Percentiles rank a stretch among this genome's conserved stretches.
Evolutionary conservation across 2,113 vertebrate species (phyloP).

Genomic region (Nibea albiflora): DNA sequence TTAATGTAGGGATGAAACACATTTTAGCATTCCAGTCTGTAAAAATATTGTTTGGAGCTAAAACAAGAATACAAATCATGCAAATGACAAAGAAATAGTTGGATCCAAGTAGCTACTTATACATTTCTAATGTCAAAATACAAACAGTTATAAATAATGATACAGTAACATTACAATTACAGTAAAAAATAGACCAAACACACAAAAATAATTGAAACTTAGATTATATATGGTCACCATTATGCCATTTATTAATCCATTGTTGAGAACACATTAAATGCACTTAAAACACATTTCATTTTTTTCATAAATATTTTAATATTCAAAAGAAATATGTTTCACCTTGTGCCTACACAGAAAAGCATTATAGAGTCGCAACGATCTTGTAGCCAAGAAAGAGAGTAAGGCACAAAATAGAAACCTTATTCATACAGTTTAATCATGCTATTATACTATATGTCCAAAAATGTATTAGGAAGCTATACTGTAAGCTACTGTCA

Average conservation of each 20-base stretch:
- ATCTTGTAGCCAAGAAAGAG: conserved; percentile 85
- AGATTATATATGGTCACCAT: conserved; percentile 82
- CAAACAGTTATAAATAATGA: not conserved
- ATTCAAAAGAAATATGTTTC: conserved; percentile 84
- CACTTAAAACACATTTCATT: conserved; percentile 85
- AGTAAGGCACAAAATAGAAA: conserved; percentile 91
- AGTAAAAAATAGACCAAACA: conserved; percentile 11
- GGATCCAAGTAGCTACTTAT: not conserved
- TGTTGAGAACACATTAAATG: conserved; percentile 85
- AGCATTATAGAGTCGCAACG: conserved; percentile 75
- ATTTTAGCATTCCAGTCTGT: not conserved
- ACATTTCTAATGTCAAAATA: not conserved
- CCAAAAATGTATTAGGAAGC: conserved; percentile 83
- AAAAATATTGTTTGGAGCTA: not conserved
- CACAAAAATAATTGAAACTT: conserved; percentile 54
- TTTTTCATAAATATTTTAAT: conserved; percentile 86
- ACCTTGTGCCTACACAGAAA: conserved; percentile 81
- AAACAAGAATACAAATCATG: not conserved
- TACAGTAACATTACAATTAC: not conserved
- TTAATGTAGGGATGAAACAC: not conserved
- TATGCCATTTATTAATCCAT: conserved; percentile 87
- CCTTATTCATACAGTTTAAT: conserved; percentile 81
- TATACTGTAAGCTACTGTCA: conserved; percentile 80
- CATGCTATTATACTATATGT: conserved; percentile 87
- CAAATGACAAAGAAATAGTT: not conserved